A percentile compares a stretch with the other conserved stretches of the same genome.
Conservation (phyloP, 2,888 invertebrate species). For the Timandra comae region DNA sequence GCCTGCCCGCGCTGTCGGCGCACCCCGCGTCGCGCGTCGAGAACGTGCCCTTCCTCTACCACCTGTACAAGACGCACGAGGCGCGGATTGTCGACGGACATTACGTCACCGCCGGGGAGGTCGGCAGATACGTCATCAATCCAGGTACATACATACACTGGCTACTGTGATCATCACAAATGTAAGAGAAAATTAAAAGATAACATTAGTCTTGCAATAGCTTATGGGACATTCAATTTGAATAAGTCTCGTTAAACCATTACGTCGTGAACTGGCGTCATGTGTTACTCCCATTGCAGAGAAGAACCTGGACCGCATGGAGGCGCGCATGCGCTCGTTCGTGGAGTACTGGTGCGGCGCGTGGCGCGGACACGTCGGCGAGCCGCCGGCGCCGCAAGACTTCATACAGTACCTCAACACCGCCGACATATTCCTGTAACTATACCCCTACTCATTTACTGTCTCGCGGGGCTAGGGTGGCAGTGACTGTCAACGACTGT, state of each 20-base stretch:
- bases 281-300: conserved; percentile 55
- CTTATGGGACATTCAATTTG: too few relatives aligned
- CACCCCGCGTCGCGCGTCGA: conserved; percentile 86
- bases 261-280: too few relatives aligned
- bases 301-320: conserved; percentile 79
- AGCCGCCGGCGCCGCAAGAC: conserved; percentile 70
- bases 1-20: conserved; percentile 78
- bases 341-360: conserved; percentile 72
- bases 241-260: too few relatives aligned
- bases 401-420: conserved; percentile 74
- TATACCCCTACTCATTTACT: conserved; percentile 23
- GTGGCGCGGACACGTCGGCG: conserved; percentile 79
- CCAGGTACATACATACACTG: too few relatives aligned
- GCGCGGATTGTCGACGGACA: conserved; percentile 75
- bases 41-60: conserved; percentile 81
- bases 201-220: too few relatives aligned
- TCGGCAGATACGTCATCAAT: conserved; percentile 80
- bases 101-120: conserved; percentile 58
- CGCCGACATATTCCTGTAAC: conserved; percentile 82
- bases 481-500: too few relatives aligned
- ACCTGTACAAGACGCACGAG: conserved; percentile 78
- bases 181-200: too few relatives aligned
- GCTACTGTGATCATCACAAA: too few relatives aligned
- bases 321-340: conserved; percentile 77
- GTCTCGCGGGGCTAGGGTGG: too few relatives aligned